Conservation (phyloP, 30 jellyfish, hydroid and myxozoan species). For the Hydra vulgaris region DNA sequence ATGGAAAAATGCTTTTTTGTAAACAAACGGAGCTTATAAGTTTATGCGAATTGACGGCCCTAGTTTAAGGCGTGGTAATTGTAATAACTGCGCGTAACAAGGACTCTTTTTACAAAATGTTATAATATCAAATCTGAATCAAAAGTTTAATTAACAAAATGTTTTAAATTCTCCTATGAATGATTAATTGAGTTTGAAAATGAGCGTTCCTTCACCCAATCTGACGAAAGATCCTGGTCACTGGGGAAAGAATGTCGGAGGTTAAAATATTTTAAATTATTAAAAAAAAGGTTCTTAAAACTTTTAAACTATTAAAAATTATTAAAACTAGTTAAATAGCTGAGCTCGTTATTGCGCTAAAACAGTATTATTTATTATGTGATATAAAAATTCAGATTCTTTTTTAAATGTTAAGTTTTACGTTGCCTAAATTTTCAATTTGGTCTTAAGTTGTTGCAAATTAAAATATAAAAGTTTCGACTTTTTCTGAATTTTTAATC, state of each 20-base stretch:
- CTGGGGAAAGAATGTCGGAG: conserved; percentile 22
- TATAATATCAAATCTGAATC: neutral
- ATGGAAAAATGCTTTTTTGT: neutral
- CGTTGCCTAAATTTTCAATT: too few species aligned
- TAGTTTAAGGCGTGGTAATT: neutral
- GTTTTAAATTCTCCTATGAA: neutral
- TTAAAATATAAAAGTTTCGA: too few species aligned
- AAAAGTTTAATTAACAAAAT: neutral
- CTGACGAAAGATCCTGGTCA: conserved; percentile 13
- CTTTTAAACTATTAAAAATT: neutral
- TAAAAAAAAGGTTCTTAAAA: neutral
- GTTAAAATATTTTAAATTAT: neutral
- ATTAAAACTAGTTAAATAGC: too few species aligned
- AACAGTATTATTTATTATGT: too few species aligned
- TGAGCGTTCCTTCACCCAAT: conserved; percentile 25
- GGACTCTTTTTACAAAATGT: neutral
- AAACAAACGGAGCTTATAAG: neutral
- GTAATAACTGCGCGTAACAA: neutral
- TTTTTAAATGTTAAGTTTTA: too few species aligned
- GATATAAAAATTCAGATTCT: too few species aligned
- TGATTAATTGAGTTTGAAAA: neutral
- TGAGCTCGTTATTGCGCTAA: too few species aligned
- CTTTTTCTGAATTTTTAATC: too few species aligned
- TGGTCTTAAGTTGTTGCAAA: too few species aligned
- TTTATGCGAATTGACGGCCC: neutral